These are phyloP conservation scores for Pterocles orientalis DNA, from an alignment of 2,113 vertebrate species.

Conservation along the genomic window DNA sequence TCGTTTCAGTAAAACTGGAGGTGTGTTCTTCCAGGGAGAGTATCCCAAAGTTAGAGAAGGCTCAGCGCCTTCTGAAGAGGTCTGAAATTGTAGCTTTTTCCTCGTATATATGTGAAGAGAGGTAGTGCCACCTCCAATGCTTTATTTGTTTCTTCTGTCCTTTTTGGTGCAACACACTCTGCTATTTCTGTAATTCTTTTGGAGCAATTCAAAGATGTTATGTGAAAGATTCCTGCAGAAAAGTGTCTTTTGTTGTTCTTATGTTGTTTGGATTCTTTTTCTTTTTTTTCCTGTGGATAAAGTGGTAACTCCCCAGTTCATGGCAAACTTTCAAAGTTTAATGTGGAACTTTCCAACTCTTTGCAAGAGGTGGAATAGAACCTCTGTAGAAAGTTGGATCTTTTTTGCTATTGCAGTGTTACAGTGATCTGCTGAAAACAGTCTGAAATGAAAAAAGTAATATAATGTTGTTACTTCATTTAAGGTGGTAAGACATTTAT, in stretches of 20 bases:
- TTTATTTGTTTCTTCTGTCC: neutral
- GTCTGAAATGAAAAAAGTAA: neutral
- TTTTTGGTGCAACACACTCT: neutral
- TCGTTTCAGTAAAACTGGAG: neutral
- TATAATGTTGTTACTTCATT: neutral
- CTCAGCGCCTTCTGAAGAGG: neutral
- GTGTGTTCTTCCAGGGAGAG: too few species aligned
- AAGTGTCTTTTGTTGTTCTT: neutral
- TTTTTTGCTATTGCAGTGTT: neutral
- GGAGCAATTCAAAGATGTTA: neutral
- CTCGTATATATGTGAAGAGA: neutral
- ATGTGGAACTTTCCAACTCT: neutral
- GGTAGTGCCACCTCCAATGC: neutral
- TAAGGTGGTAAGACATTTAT: neutral
- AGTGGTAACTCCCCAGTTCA: neutral
- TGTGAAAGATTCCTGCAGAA: neutral
- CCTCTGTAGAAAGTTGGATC: accelerated
- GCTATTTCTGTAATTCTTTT: neutral
- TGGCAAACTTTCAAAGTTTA: neutral
- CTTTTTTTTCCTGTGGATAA: neutral
- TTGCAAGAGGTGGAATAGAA: neutral
- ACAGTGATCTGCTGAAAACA: neutral
- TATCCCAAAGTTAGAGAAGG: neutral
- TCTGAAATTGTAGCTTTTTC: neutral
- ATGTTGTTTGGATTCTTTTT: too few species aligned